These are phyloP conservation scores for Sinotaia quadrata DNA, from an alignment of 2,888 invertebrate species.

Conservation along the genomic window DNA sequence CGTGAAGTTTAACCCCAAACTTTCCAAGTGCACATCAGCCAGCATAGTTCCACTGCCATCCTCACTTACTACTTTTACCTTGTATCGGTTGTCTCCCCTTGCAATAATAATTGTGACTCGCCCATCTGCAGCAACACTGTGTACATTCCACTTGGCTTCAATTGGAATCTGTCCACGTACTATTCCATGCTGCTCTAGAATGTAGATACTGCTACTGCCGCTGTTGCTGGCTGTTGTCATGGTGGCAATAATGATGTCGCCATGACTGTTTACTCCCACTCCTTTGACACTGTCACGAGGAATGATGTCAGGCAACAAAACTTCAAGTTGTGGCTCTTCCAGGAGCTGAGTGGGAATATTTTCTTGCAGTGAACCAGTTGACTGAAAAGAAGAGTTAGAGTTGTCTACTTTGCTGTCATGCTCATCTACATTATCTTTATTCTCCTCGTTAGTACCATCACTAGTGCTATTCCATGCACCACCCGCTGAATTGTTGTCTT, in stretches of 20 bases:
- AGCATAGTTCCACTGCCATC: conserved; percentile 54
- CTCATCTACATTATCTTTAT: neutral
- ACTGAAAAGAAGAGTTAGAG: conserved; percentile 30
- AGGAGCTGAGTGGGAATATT: conserved; percentile 33
- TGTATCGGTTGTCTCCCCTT: conserved; percentile 62
- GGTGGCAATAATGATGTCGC: conserved; percentile 61
- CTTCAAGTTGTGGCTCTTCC: conserved; percentile 47
- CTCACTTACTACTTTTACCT: conserved; percentile 58
- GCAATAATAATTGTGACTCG: conserved; percentile 57
- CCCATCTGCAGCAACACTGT: conserved; percentile 60
- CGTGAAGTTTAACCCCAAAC: conserved; percentile 58
- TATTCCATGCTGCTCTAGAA: conserved; percentile 61
- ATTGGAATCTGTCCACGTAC: conserved; percentile 57
- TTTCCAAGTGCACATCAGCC: conserved; percentile 57
- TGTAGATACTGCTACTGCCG: conserved; percentile 51
- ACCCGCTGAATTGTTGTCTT: neutral
- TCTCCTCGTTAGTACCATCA: neutral
- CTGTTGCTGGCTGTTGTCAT: conserved; percentile 45
- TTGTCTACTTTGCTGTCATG: neutral
- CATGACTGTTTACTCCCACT: conserved; percentile 46
- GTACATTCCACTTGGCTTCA: conserved; percentile 57
- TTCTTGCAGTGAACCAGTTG: conserved; percentile 17
- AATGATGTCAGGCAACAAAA: conserved; percentile 53
- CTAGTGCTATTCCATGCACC: neutral
- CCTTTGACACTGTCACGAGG: conserved; percentile 61